These are phyloP conservation scores for Pygoscelis adeliae DNA, from an alignment of 2,113 vertebrate genomes.

Conservation along the genomic window DNA sequence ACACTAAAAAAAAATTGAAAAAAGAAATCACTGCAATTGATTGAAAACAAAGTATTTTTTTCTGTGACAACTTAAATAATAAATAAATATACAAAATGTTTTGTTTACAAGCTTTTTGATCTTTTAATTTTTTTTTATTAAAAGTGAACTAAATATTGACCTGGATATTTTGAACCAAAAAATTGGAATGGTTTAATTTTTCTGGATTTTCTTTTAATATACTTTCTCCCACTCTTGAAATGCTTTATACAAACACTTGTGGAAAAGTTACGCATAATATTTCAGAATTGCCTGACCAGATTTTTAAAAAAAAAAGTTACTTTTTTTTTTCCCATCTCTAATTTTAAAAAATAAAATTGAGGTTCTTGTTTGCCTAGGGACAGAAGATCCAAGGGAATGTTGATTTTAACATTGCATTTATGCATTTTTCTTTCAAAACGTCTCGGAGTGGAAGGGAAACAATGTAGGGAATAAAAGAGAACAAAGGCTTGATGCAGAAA, in stretches of 20 bases:
- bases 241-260: neutral
- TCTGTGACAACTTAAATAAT: neutral
- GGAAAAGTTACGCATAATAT: neutral
- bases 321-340: neutral
- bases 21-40: neutral
- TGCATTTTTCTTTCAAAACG: neutral
- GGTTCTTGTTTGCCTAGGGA: neutral
- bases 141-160: neutral
- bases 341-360: neutral
- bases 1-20: neutral
- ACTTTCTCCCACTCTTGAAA: neutral
- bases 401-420: neutral
- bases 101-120: neutral
- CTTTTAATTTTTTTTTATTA: neutral
- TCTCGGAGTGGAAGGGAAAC: neutral
- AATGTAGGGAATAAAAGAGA: neutral
- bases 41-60: neutral
- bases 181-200: neutral
- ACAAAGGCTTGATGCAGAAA: slow-evolving; percentile 15
- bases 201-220: neutral
- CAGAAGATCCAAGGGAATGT: neutral
- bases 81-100: neutral
- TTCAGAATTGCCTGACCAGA: neutral
- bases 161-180: neutral
- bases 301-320: neutral